Base-by-base conservation (phyloP, 2,888 invertebrate genomes). In the Beris morrisii region DNA sequence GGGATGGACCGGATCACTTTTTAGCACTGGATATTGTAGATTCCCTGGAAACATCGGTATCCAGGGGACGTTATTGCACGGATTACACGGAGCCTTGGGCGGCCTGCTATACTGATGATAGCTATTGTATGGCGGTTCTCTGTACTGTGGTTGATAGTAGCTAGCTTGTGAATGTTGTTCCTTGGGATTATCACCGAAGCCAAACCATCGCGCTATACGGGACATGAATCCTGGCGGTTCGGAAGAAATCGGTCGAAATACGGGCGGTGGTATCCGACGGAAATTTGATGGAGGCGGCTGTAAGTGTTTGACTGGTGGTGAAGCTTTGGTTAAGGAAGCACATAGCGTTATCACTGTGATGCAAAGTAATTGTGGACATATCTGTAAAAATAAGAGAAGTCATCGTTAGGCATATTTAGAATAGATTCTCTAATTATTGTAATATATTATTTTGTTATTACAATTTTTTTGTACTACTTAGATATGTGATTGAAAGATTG, bases 1-100 rank as follows among this genome's bases (percentile, higher is more conserved):
- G 1, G 65, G 67, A 45, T 43, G 44, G 52, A 64, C 22, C 15
- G 61, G 65, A 31, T 59, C 44, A 11, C 31, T 56, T 48, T 69
- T 70, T 48, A 72, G 64, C 11, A 72, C 13, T 0, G 74, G 73
- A 65, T 72, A 73, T 50, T 74, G 75, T 12, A 74, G 55, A 38
- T 71, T 70, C 0, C 73, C 75, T 9, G 76, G 75, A 71, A 80
- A 73, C 79, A 92, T 86, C 45, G 93, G 93, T 73, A 91, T 85
- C 93, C 93, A 93, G 67, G 93, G 92, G 74, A 87, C 86, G 76
- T 86, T 84, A 77, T 92, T 91, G 75, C 93, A 93, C 64, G 89
- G 86, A 75, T 89, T 88, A 75, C 93, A 93, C 70, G 85, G 84
- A 74, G 84, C 85, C 70, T 84, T 84, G 54, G 79, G 75, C 38